These are phyloP conservation scores for Phrynocephalus versicolor DNA, from an alignment of 2,113 vertebrate genomes.

Conservation along the genomic window DNA sequence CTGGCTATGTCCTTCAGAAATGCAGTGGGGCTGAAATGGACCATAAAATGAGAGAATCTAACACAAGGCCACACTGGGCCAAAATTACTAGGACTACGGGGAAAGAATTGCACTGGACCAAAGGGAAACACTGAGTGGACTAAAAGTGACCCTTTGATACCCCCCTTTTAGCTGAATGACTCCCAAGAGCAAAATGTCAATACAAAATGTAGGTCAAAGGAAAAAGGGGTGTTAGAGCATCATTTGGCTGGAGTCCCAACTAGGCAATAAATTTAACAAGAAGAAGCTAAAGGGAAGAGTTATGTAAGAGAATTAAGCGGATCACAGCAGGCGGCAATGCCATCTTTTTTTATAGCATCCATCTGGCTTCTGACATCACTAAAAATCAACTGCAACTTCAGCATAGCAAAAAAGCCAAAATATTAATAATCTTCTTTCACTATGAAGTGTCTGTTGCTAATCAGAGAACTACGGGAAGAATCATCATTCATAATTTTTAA, in stretches of 20 bases:
- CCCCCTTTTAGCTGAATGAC: neutral
- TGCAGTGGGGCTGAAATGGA: neutral
- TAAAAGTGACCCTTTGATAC: neutral
- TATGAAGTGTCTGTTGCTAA: slow-evolving; percentile 8
- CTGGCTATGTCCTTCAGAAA: neutral
- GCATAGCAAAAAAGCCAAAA: slow-evolving; percentile 17
- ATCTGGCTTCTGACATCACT: slow-evolving; percentile 25
- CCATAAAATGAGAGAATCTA: neutral
- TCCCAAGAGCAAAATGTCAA: slow-evolving; percentile 7
- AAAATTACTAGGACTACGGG: neutral
- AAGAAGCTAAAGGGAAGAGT: neutral
- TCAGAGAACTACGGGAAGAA: neutral
- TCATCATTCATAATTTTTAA: neutral
- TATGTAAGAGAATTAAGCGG: neutral
- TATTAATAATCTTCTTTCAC: neutral
- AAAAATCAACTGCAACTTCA: neutral
- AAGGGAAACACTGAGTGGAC: neutral
- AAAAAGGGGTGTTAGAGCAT: slow-evolving; percentile 7
- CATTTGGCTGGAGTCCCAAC: neutral
- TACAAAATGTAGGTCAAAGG: neutral
- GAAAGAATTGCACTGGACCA: neutral
- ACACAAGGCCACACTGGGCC: neutral
- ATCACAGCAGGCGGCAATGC: slow-evolving; percentile 6
- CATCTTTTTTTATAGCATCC: slow-evolving; percentile 3
- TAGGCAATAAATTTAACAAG: neutral